These are phyloP conservation scores for Copidosoma floridanum DNA, from an alignment of 1,140 invertebrate genomes.

Conservation along the genomic window DNA sequence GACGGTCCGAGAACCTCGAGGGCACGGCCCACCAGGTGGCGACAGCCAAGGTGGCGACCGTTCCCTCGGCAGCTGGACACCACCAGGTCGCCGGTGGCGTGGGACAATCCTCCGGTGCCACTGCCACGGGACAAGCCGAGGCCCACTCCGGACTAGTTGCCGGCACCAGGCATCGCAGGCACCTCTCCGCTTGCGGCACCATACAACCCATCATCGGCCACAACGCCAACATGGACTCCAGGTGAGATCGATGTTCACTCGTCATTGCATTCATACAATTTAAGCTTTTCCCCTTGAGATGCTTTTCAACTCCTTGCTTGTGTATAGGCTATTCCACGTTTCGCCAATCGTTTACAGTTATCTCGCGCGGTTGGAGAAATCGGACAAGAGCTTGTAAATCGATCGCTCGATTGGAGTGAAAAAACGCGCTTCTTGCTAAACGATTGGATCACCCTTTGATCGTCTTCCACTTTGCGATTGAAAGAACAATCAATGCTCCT, in stretches of 20 bases:
- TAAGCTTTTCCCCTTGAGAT: too few relatives aligned
- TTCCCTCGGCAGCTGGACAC: background rate
- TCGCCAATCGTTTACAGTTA: too few relatives aligned
- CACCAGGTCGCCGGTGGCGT: background rate
- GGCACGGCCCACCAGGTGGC: constrained; percentile 55
- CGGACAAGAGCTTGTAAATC: too few relatives aligned
- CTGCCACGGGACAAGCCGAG: constrained; percentile 32
- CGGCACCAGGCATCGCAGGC: constrained; percentile 46
- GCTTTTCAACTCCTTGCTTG: too few relatives aligned
- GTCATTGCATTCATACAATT: too few relatives aligned
- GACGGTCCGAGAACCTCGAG: constrained; percentile 63
- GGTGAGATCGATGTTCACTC: constrained; percentile 27
- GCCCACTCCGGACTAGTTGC: constrained; percentile 37
- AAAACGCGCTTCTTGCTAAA: too few relatives aligned
- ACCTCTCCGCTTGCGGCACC: constrained; percentile 52
- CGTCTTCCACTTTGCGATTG: too few relatives aligned
- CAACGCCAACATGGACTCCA: constrained; percentile 52
- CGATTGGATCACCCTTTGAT: too few relatives aligned
- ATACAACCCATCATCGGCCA: constrained; percentile 40
- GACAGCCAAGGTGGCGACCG: constrained; percentile 44
- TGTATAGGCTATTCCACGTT: too few relatives aligned
- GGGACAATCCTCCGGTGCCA: background rate
- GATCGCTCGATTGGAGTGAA: too few relatives aligned
- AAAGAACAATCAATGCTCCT: too few relatives aligned
- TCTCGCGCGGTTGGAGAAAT: too few relatives aligned